phyloP scores from a whole-genome alignment of 2,797 vertebrate genomes.

The Liparis tanakae region DNA sequence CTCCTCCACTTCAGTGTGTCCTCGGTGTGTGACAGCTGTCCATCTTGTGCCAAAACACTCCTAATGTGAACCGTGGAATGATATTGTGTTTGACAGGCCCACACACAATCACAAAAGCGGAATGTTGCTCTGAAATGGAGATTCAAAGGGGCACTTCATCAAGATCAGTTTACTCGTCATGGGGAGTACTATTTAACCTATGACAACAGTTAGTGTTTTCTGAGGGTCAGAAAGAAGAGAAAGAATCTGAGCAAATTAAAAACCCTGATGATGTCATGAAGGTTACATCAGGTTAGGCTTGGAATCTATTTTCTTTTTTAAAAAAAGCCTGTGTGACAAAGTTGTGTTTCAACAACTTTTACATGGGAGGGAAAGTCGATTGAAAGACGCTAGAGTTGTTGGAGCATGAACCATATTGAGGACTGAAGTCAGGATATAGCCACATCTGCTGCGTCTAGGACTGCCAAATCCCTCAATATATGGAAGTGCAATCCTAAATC shows the following conservation, averaged over 20 bases:
- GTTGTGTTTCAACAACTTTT: not conserved
- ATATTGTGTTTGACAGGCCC: slow-evolving; percentile 11
- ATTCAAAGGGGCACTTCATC: slow-evolving; percentile 13
- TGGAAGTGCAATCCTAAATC: not conserved
- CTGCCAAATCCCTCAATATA: not conserved
- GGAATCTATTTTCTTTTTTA: not conserved
- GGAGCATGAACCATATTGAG: not conserved
- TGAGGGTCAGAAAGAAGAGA: not conserved
- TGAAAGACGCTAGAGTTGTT: not conserved
- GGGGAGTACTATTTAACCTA: not conserved
- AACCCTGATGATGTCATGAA: not conserved
- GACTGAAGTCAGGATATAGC: not conserved
- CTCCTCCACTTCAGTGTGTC: slow-evolving; percentile 26
- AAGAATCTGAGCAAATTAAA: not conserved
- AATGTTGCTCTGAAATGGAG: not conserved
- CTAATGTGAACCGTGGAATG: slow-evolving; percentile 7
- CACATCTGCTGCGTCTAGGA: not conserved
- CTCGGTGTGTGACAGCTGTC: slow-evolving; percentile 57
- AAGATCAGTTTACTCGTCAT: not conserved
- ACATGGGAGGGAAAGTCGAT: not conserved
- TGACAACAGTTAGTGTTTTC: not conserved
- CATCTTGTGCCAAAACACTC: slow-evolving; percentile 51
- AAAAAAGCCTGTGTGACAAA: not conserved
- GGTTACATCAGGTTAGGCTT: not conserved
- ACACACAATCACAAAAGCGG: slow-evolving; percentile 1